Evolutionary conservation across 2,797 vertebrate species (phyloP).

Genomic region (Sebastes kiyomatsui): DNA sequence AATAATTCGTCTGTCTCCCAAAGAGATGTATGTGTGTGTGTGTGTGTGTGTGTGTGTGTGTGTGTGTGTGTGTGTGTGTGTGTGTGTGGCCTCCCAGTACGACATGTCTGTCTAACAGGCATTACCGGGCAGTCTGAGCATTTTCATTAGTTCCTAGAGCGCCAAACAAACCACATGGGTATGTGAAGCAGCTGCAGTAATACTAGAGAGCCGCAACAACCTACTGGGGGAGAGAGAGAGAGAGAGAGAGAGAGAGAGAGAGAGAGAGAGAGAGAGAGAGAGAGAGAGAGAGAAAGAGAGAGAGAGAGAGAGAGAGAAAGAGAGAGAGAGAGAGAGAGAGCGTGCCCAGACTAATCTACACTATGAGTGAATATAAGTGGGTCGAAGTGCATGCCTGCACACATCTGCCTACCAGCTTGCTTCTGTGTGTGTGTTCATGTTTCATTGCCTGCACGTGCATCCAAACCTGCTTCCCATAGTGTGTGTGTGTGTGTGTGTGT

Average conservation of each 20-base stretch:
- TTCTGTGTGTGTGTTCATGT: neutral
- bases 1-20: constrained; percentile 10
- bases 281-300: neutral
- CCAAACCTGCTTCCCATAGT: neutral
- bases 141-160: constrained; percentile 74
- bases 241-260: neutral
- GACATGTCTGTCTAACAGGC: constrained; percentile 49
- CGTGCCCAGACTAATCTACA: constrained; percentile 17
- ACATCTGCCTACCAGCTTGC: constrained; percentile 66
- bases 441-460: neutral
- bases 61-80: neutral
- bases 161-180: constrained; percentile 61
- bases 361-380: constrained; percentile 33
- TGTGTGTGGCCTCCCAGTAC: constrained; percentile 35
- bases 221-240: neutral
- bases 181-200: constrained; percentile 69
- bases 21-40: neutral
- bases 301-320: neutral
- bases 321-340: neutral
- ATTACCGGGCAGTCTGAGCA: constrained; percentile 74
- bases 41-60: neutral
- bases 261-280: neutral
- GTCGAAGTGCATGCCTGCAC: constrained; percentile 46
- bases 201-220: constrained; percentile 42
- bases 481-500: neutral